Conservation (phyloP, 53 echinoderm and acorn worm species). For the Antedon mediterranea region DNA sequence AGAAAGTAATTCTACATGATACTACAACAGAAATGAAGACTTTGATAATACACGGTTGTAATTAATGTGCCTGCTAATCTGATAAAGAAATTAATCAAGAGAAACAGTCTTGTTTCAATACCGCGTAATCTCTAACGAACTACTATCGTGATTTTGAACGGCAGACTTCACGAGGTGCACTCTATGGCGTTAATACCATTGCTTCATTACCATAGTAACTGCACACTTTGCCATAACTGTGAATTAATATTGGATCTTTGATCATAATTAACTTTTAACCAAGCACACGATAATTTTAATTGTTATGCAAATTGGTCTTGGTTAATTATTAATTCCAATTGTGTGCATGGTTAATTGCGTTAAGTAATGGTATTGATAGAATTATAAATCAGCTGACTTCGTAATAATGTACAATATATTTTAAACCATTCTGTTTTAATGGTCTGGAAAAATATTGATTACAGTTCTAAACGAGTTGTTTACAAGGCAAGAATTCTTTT, state of each 20-base stretch:
- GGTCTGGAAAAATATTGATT: too few species aligned
- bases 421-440: too few species aligned
- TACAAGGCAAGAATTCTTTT: too few species aligned
- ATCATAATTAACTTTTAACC: neutral
- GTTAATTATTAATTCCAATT: neutral
- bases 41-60: neutral
- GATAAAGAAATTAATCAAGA: neutral
- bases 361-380: neutral
- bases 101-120: neutral
- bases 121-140: neutral
- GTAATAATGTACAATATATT: too few species aligned
- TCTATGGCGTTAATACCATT: neutral
- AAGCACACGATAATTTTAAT: neutral
- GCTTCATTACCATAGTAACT: neutral
- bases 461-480: too few species aligned
- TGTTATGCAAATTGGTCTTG: neutral
- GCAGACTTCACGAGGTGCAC: neutral
- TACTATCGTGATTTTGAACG: neutral
- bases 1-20: neutral
- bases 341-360: neutral
- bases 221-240: neutral
- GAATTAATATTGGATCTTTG: neutral
- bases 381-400: neutral
- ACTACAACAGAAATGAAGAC: neutral
- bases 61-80: neutral